Evolutionary conservation across 2,888 invertebrate species (phyloP), one percentile per base, ranked within the genome.

Genomic region (Ormia ochracea): DNA sequence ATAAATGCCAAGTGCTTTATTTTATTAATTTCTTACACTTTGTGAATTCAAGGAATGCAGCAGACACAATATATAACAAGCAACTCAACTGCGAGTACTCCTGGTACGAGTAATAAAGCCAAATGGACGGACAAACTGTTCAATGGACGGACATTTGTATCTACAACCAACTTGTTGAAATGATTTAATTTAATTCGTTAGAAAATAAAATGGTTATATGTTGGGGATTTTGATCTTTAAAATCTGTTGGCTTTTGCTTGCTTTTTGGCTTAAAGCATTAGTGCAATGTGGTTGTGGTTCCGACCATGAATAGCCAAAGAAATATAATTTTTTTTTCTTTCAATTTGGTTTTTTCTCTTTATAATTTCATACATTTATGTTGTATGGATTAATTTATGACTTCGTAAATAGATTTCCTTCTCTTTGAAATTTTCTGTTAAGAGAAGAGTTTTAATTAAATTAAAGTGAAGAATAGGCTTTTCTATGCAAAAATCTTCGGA

Each of bases 21-120:
- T 82, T 83, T 83, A 82, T 82, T 82, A 82, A 83, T 82, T 83
- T 83, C 81, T 83, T 81, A 81, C 82, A 81, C 81, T 81, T 83
- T 83, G 65, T 81, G 80, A 74, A 73, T 81, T 77, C 78, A 56
- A 73, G 81, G 79, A 82, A 83, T 82, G 77, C 73, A 76, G 59
- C 73, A 68, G n/a, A n/a, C 58, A 81, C 45, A 41, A 72, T 63
- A 59, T 38, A 43, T 28, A 50, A n/a, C 14, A 26, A n/a, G 14
- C n/a, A 43, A 38, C 19, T 38, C 17, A 12, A 9, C 23, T 19
- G n/a, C 33, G 41, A 17, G 7, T 17, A 28, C 6, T 19, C n/a
- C n/a, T 58, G 17, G 10, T 6, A 0, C 21, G 14, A 12, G 36
- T 38, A 12, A 61, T 76, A 69, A 69, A 69, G 54, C 54, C 69